Evolutionary conservation across 2,888 invertebrate genomes (phyloP), one percentile per base, ranked within the genome.

Genomic region (Eupithecia inturbata): DNA sequence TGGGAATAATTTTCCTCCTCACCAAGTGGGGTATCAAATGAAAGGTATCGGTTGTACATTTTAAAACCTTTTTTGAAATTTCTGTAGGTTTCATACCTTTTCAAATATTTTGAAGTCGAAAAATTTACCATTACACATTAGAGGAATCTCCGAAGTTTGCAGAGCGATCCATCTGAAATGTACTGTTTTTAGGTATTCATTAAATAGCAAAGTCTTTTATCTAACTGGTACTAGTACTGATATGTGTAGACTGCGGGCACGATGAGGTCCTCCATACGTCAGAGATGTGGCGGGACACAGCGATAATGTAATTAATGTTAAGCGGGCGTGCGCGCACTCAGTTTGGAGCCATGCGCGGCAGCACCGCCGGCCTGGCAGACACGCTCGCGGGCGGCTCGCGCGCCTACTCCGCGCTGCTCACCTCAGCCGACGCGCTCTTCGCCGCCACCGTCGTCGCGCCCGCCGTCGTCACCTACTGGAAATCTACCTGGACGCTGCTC

Each of bases 381-480:
- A 95, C 95, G 84, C 93, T 96, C 82, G 95, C 95, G 87, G 94
- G 95, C 83, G 94, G 93, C 77, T 95, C 95, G 85, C 91, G 91
- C 82, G 91, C 89, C 82, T 91, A 87, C 87, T 89, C 87, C 84
- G 92, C 85, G 77, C 90, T 97, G 69, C 95, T 97, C 70, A 96
- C 96, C 77, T 88, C 96, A 80, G 92, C 97, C 77, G 98, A 98
- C 89, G 95, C 95, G 49, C 85, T 96, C 28, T 95, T 98, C 88
- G 96, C 97, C 70, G 95, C 96, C 79, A 85, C 95, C 16, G 95
- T 98, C 49, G 96, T 97, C 26, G 97, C 97, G 2, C 98, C 98
- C 16, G 96, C 96, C 72, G 97, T 98, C 68, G 97, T 98, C 73
- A 96, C 96, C 78, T 98, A 97, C 90, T 98, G 98, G 98, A 95